Conservation (phyloP, 2,888 invertebrate species). For the Oscheius sp. region DNA sequence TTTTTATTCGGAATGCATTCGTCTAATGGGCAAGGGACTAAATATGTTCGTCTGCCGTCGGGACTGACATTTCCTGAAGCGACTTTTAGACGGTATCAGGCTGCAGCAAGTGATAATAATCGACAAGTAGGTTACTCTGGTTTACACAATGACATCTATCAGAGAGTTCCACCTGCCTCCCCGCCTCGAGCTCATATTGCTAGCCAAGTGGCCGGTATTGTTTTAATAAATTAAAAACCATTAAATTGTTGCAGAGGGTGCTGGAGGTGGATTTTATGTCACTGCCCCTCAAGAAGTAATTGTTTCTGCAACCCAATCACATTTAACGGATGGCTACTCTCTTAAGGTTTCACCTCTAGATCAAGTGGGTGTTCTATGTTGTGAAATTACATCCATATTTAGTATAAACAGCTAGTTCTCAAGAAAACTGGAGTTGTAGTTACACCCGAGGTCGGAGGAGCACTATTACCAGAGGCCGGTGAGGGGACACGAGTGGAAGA, state of each 20-base stretch:
- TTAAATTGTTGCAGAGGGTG: not conserved
- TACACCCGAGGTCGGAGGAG: not conserved
- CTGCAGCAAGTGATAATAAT: not conserved
- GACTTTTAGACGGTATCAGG: not conserved
- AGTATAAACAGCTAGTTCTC: not conserved
- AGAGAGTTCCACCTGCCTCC: not conserved
- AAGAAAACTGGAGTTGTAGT: not conserved
- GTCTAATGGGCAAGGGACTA: slow-evolving; percentile 15
- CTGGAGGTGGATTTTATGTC: not conserved
- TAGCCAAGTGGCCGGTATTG: not conserved
- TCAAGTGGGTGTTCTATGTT: not conserved
- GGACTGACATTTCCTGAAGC: slow-evolving; percentile 24
- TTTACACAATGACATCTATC: not conserved
- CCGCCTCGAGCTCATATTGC: not conserved
- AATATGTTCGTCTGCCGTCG: slow-evolving; percentile 24
- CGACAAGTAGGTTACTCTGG: not conserved
- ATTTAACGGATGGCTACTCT: not conserved
- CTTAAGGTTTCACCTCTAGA: not conserved
- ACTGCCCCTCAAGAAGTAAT: not conserved
- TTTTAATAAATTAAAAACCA: not conserved
- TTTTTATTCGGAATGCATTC: not conserved
- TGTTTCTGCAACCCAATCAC: not conserved
- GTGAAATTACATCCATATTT: no score
- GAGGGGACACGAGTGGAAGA: slow-evolving; percentile 8
- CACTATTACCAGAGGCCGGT: not conserved